Evolutionary conservation across 2,888 invertebrate genomes (phyloP).

Genomic region (Micropterix aruncella): DNA sequence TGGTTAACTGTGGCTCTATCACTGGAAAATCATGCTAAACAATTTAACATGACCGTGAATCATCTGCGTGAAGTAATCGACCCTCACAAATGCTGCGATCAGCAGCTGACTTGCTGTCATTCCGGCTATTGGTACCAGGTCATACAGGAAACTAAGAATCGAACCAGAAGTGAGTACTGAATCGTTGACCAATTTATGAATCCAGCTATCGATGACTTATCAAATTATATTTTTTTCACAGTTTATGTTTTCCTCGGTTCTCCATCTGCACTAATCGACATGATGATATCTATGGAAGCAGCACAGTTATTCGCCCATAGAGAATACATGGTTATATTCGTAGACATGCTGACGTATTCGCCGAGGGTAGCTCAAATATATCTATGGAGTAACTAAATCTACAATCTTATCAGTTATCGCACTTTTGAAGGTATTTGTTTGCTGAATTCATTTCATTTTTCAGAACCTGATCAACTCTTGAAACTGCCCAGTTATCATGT

Average conservation of each 20-base stretch:
- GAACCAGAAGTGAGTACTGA: constrained; percentile 56
- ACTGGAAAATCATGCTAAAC: constrained; percentile 59
- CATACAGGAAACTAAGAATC: constrained; percentile 73
- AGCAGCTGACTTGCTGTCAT: constrained; percentile 60
- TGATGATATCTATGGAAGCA: constrained; percentile 87
- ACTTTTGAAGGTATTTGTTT: constrained; percentile 3
- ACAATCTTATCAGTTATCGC: constrained; percentile 3
- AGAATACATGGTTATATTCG: constrained; percentile 90
- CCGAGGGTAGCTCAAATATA: constrained; percentile 62
- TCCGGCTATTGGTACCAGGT: constrained; percentile 72
- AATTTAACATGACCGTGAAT: constrained; percentile 73
- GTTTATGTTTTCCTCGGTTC: constrained; percentile 93
- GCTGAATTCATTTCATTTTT: constrained; percentile 10
- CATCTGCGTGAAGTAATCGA: constrained; percentile 58
- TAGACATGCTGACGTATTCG: constrained; percentile 83
- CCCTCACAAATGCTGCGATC: constrained; percentile 62
- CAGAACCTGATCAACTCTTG: constrained; percentile 39
- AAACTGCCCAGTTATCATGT: constrained; percentile 38
- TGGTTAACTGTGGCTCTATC: constrained; percentile 75
- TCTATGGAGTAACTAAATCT: constrained; percentile 55
- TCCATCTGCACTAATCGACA: constrained; percentile 70
- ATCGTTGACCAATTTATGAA: neutral
- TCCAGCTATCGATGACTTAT: neutral
- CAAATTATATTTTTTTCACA: constrained; percentile 21
- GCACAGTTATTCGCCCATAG: constrained; percentile 78